phyloP scores from a whole-genome alignment of 1,140 invertebrate species.

The Solen grandis region DNA sequence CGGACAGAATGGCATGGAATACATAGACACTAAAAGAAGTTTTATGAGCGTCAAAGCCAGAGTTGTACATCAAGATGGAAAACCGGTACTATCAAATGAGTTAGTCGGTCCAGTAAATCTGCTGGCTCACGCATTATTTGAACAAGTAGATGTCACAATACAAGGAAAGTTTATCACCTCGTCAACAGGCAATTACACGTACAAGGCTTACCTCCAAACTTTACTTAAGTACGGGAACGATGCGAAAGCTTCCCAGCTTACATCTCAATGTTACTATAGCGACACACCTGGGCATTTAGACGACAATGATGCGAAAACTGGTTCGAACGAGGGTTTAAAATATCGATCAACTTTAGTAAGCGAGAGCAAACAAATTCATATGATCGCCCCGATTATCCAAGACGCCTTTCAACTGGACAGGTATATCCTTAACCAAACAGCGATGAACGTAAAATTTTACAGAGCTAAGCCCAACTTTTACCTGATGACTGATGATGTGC shows the following conservation, averaged over 20 bases:
- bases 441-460: not conserved
- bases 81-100: not conserved
- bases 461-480: not conserved
- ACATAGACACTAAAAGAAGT: conserved; percentile 1
- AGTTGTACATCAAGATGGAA: too few relatives aligned
- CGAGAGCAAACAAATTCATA: not conserved
- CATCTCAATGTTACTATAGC: not conserved
- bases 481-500: not conserved
- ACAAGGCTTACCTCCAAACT: conserved; percentile 1
- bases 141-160: too few relatives aligned
- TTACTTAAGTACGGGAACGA: not conserved
- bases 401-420: conserved; percentile 1
- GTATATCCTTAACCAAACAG: not conserved
- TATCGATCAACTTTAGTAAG: not conserved
- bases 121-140: conserved; percentile 22
- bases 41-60: too few relatives aligned
- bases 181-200: conserved; percentile 1
- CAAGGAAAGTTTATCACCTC: too few relatives aligned
- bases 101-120: conserved; percentile 3
- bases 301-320: conserved; percentile 9
- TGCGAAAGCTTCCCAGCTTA: not conserved
- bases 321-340: not conserved
- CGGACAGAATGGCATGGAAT: conserved; percentile 17
- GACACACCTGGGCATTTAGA: conserved; percentile 4
- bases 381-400: not conserved